Evolutionary conservation across 2,113 vertebrate genomes (phyloP), one percentile per base, ranked within the genome.

Genomic region (Gymnobelideus leadbeateri): DNA sequence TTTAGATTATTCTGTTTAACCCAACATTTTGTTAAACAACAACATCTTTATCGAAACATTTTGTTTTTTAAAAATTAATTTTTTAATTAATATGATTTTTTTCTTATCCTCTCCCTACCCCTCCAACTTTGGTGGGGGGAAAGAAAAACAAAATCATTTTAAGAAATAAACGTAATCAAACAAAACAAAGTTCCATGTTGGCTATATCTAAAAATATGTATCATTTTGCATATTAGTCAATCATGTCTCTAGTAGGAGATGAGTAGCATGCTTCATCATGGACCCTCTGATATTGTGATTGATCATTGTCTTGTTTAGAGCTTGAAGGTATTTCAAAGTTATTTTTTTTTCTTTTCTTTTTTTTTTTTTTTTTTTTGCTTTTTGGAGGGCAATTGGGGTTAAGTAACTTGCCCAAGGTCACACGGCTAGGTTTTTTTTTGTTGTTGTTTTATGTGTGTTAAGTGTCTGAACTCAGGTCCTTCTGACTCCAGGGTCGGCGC

Each of bases 1-100:
- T 93, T 89, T 90, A 51, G 61, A 55, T 89, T 94, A 91, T 43
- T 54, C 54, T 93, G 84, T 8, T 3, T 9, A 94, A 89, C 8
- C 61, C 61, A 68, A 12, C 31, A 68, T 68, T 57, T 26, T 25
- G 25, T 57, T 57, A 57, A 57, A 37, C 31, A 68, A 31, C 54
- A 55, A 55, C 24, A 55, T 8, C 6, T 37, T 37, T 68, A 37
- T 37, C 16, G 31, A 68, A 14, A 77, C 37, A n/a, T 23, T 23
- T 84, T 68, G 1, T 37, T n/a, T 43, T 37, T n/a, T 43, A 21
- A 37, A 4, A 16, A 3, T 37, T 37, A 16, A 14, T 37, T 16
- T 68, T 37, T 68, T 12, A 68, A 37, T 68, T 37, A 37, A 12
- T 37, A 16, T 16, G 25, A 55, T 68, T 55, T 8, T 55, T 26